Evolutionary conservation across 92 coral and sea anemone species (phyloP), one percentile per base, ranked within the genome.

Genomic region (Umimayanthus kanabou): DNA sequence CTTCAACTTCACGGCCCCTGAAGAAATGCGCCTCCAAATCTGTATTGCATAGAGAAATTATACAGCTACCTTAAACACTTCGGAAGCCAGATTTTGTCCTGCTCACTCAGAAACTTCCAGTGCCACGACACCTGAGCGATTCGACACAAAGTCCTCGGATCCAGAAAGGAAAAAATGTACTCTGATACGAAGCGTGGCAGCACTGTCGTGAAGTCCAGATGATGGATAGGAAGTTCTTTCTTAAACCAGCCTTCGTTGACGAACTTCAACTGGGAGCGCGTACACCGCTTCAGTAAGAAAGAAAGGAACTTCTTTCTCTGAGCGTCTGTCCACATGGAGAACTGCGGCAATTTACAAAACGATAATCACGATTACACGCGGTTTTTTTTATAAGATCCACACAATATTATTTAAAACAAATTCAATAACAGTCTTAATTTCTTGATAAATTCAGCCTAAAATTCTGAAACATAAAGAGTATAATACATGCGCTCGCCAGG

Each of bases 101-200:
- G 99, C 64, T 96, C 99, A 23, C 93, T 85, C 39, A 95, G 82
- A 82, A 95, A 96, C 82, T 93, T 95, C 99, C 99, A 96, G 76
- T 96, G 99, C 99, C 98, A 96, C 0, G 98, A 95, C 42, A 95
- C 99, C 39, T 93, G 92, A 5, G 96, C 94, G 13, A 93, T 93
- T 64, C 98, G 93, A 65, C 95, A 96, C 20, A 96, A 89, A 39
- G 95, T 96, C 82, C 98, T 92, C n/a, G 99, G 99, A 75, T 96
- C 99, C 33, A 96, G 93, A 39, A 92, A 95, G 5, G 98, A 92
- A 64, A 96, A 92, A 22, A 96, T 93, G 72, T 92, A 95, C 23
- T 94, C 91, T 6, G 95, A 95, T 28, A 95, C 80, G 61, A 92
- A 94, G 80, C 94, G 94, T 1, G 99, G 99, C 5, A 96, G 92